phyloP scores from a whole-genome alignment of 2,888 invertebrate species.

The Cryptocheilus praepositus region DNA sequence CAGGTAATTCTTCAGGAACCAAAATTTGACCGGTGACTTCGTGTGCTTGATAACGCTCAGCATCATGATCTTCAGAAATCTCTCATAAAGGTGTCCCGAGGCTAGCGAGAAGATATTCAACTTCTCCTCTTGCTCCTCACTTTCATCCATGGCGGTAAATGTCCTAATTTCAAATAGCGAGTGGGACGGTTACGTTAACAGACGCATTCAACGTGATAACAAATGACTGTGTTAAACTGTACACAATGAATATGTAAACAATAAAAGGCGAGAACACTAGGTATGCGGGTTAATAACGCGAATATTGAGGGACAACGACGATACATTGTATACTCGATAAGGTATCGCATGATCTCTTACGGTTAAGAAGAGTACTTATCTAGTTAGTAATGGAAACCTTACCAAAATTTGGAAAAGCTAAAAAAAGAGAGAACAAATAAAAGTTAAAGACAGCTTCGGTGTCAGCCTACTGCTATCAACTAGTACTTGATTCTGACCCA shows the following conservation, averaged over 20 bases:
- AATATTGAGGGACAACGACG: too few species aligned
- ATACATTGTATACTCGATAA: too few species aligned
- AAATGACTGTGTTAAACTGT: neutral
- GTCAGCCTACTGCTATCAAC: conserved; percentile 30
- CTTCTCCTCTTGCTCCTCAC: conserved; percentile 84
- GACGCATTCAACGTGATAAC: neutral
- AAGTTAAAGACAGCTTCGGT: conserved; percentile 47
- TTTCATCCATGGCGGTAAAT: conserved; percentile 73
- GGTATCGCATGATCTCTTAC: too few species aligned
- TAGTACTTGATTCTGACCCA: conserved; percentile 24
- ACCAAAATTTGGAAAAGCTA: conserved; percentile 73
- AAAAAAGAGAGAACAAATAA: conserved; percentile 59
- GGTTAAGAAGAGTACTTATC: conserved; percentile 54
- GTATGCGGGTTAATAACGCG: too few species aligned
- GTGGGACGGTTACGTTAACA: conserved; percentile 4
- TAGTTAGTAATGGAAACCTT: conserved; percentile 64
- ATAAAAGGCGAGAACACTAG: neutral
- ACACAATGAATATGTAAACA: neutral
- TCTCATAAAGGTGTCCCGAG: conserved; percentile 98
- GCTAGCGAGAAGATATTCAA: conserved; percentile 99
- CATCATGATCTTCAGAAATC: conserved; percentile 99
- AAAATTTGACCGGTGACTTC: conserved; percentile 97
- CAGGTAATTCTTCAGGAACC: conserved; percentile 99
- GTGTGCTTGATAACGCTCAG: conserved; percentile 96
- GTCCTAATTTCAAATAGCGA: conserved; percentile 62